phyloP scores from a whole-genome alignment of 2,888 invertebrate genomes.

The Metallyticus violacea region DNA sequence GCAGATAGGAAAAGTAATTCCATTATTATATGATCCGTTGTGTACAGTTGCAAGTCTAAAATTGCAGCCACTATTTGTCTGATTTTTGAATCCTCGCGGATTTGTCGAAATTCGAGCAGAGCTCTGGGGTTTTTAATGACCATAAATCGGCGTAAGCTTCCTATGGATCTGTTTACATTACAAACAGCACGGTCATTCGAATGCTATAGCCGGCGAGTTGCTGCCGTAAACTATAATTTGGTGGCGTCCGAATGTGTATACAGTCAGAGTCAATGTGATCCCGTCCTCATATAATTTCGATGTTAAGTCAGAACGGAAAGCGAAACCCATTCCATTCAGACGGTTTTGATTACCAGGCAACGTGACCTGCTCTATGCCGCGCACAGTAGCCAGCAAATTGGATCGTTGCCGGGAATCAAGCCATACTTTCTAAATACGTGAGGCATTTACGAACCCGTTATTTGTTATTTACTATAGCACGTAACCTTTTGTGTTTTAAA shows the following conservation, averaged over 20 bases:
- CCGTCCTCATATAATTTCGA: neutral
- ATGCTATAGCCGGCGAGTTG: no score
- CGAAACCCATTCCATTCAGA: neutral
- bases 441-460: no score
- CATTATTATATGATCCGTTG: no score
- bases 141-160: neutral
- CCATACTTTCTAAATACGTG: neutral
- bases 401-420: neutral
- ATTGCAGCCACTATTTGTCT: neutral
- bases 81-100: neutral
- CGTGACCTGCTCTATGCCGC: neutral
- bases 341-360: neutral
- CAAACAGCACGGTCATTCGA: no score
- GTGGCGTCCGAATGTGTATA: neutral
- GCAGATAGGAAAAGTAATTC: no score
- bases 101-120: neutral
- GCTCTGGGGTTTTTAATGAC: neutral
- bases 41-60: no score
- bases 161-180: neutral
- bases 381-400: neutral
- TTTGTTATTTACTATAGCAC: no score
- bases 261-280: no score
- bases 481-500: no score
- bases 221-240: neutral
- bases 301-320: neutral